Evolutionary conservation across 2,797 vertebrate species (phyloP), one percentile per base, ranked within the genome.

Genomic region (Leptodactylus fallax): DNA sequence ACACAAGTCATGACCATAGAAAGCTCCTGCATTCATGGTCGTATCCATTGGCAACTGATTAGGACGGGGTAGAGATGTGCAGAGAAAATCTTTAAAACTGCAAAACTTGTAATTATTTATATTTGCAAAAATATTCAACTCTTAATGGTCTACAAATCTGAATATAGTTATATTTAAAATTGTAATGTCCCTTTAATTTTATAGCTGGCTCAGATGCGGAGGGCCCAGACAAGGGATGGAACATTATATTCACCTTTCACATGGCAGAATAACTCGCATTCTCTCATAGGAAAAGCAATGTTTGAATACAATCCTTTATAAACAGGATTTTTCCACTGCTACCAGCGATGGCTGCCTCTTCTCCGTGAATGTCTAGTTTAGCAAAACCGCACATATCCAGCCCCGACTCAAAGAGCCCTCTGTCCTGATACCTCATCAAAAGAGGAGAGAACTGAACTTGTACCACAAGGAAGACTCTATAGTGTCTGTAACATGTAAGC

Each of bases 351-450:
- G 36, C 21, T 16, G 80, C 61, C 19, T 36, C 47, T 53, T 23
- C 19, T 49, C 56, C 49, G 17, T 71, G 45, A 61, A 85, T 58
- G 71, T 77, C 45, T 19, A 36, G 49, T 85, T 85, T 65, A 85
- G 36, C 74, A 85, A 51, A 85, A 65, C 58, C 55, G 12, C 56
- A 76, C 60, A 78, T 21, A 85, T 65, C 74, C 13, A 78, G 58
- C 14, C 47, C 14, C 10, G 11, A 65, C 14, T 78, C 56, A 78
- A 58, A 60, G 83, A 11, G 8, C 9, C 12, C 9, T 77, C 49
- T 77, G 74, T 77, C 9, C 69, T 5, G n/a, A 16, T 12, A 53
- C 81, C 45, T 63, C 23, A 25, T 55, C 74, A 77, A 77, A 49
- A 9, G 36, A 16, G 55, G 4, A 61, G 58, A 61, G 19, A 21